Evolutionary conservation across 1,140 invertebrate species (phyloP).

Genomic region (Neoseiulus cucumeris): DNA sequence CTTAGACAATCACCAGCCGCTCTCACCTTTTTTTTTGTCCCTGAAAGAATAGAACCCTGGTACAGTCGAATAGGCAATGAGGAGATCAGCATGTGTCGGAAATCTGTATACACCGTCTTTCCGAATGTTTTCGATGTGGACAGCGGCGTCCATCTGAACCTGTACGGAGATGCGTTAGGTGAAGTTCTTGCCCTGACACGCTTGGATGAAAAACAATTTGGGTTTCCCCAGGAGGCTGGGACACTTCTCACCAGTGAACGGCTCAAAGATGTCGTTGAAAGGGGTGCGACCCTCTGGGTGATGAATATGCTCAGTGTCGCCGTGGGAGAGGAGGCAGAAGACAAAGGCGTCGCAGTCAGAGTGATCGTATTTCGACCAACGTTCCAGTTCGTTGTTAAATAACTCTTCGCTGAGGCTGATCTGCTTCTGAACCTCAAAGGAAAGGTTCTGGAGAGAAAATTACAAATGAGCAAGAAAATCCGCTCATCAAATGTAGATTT

Average conservation of each 20-base stretch:
- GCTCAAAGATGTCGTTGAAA: slow-evolving; percentile 49
- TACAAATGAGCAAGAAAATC: background rate
- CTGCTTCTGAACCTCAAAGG: slow-evolving; percentile 26
- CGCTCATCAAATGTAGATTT: background rate
- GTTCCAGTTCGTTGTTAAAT: slow-evolving; percentile 41
- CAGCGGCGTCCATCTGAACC: slow-evolving; percentile 19
- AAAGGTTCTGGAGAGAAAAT: slow-evolving; percentile 23
- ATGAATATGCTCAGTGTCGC: slow-evolving; percentile 47
- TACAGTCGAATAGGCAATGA: slow-evolving; percentile 81
- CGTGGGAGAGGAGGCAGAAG: slow-evolving; percentile 65
- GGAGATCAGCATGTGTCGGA: slow-evolving; percentile 75
- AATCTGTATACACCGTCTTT: slow-evolving; percentile 62
- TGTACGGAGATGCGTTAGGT: slow-evolving; percentile 37
- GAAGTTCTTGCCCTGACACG: slow-evolving; percentile 66
- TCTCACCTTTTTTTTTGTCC: slow-evolving; percentile 61
- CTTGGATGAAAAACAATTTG: slow-evolving; percentile 74
- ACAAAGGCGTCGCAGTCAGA: slow-evolving; percentile 52
- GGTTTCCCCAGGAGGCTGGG: slow-evolving; percentile 69
- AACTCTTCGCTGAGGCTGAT: slow-evolving; percentile 40
- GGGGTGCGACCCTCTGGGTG: slow-evolving; percentile 15
- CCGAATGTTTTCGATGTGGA: slow-evolving; percentile 17
- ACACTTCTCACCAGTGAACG: slow-evolving; percentile 68
- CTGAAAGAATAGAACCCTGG: slow-evolving; percentile 81
- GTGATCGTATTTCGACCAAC: slow-evolving; percentile 46
- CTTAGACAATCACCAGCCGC: too few species aligned